A percentile compares a stretch with the other conserved stretches of the same genome.
Evolutionary conservation across 92 coral and sea anemone species (phyloP).

Genomic region (Micromussa lordhowensis): DNA sequence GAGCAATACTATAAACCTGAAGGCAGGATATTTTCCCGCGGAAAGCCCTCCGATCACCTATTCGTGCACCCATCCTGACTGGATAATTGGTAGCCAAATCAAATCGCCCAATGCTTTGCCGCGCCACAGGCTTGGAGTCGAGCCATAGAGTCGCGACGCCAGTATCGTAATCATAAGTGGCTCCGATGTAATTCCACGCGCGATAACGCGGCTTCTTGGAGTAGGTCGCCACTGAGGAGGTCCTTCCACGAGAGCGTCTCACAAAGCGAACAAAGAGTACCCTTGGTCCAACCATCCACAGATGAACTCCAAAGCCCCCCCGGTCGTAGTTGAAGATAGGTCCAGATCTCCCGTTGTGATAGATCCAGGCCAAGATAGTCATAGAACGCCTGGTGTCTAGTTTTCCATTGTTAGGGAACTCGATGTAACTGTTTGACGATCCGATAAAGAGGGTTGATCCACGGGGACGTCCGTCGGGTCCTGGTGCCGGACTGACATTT

Average conservation of each 20-base stretch:
- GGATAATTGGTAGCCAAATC: slow-evolving; percentile 75
- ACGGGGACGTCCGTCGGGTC: slow-evolving; percentile 82
- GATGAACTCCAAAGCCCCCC: slow-evolving; percentile 75
- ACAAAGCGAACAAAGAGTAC: slow-evolving; percentile 74
- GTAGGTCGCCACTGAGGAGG: slow-evolving; percentile 64
- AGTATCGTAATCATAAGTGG: slow-evolving; percentile 68
- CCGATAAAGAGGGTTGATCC: slow-evolving; percentile 81
- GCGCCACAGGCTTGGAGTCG: slow-evolving; percentile 63
- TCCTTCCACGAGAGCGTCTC: slow-evolving; percentile 54
- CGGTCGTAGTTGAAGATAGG: slow-evolving; percentile 83
- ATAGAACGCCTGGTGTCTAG: slow-evolving; percentile 83
- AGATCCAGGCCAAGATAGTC: slow-evolving; percentile 86
- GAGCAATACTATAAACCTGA: slow-evolving; percentile 71
- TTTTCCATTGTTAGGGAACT: slow-evolving; percentile 77
- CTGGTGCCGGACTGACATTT: slow-evolving; percentile 62
- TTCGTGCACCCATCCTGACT: slow-evolving; percentile 72
- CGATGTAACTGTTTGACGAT: slow-evolving; percentile 70
- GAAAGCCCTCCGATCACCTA: slow-evolving; percentile 71
- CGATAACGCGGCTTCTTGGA: slow-evolving; percentile 63
- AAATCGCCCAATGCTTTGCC: slow-evolving; percentile 65
- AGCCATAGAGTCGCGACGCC: slow-evolving; percentile 75
- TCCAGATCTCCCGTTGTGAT: slow-evolving; percentile 80
- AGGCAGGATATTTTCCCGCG: slow-evolving; percentile 74
- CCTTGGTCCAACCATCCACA: slow-evolving; percentile 82
- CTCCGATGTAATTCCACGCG: slow-evolving; percentile 89